Conservation (phyloP, 2,888 invertebrate genomes). For the Gisinianus flammeolus region DNA sequence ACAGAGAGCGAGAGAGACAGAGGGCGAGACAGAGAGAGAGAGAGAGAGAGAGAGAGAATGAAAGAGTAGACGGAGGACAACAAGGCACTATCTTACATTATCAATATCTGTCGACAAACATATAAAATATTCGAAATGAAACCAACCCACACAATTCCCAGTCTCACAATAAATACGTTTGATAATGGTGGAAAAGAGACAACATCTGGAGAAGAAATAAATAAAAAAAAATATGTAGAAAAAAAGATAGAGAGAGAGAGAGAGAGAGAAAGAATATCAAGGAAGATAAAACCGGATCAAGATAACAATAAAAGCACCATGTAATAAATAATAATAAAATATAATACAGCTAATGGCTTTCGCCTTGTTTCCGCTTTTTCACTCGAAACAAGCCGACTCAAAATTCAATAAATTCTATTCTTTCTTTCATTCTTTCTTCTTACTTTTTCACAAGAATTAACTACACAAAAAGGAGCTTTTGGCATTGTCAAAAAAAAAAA, state of each 20-base stretch:
- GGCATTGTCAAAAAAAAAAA: no score
- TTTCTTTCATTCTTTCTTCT: not conserved
- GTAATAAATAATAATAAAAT: slow-evolving; percentile 38
- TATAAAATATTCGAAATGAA: slow-evolving; percentile 32
- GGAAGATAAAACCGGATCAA: slow-evolving; percentile 37
- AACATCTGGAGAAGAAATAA: slow-evolving; percentile 34
- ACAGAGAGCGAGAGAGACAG: not conserved
- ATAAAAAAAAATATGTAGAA: slow-evolving; percentile 12
- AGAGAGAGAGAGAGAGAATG: not conserved
- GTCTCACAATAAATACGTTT: slow-evolving; percentile 29
- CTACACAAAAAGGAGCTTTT: not conserved
- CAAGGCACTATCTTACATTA: slow-evolving; percentile 12
- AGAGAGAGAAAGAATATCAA: not conserved
- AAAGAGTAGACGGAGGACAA: not conserved
- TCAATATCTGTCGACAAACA: slow-evolving; percentile 26
- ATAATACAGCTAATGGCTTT: slow-evolving; percentile 32
- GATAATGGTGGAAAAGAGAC: slow-evolving; percentile 18
- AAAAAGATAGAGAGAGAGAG: not conserved
- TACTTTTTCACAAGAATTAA: not conserved
- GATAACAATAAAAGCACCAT: slow-evolving; percentile 18
- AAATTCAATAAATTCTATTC: slow-evolving; percentile 15
- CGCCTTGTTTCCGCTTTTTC: slow-evolving; percentile 15
- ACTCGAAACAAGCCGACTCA: not conserved
- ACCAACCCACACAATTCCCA: slow-evolving; percentile 19
- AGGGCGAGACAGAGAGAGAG: not conserved